A percentile compares a stretch with the other conserved stretches of the same genome.
phyloP scores from a whole-genome alignment of 2,888 invertebrate species.

The Willowsia nigromaculata region DNA sequence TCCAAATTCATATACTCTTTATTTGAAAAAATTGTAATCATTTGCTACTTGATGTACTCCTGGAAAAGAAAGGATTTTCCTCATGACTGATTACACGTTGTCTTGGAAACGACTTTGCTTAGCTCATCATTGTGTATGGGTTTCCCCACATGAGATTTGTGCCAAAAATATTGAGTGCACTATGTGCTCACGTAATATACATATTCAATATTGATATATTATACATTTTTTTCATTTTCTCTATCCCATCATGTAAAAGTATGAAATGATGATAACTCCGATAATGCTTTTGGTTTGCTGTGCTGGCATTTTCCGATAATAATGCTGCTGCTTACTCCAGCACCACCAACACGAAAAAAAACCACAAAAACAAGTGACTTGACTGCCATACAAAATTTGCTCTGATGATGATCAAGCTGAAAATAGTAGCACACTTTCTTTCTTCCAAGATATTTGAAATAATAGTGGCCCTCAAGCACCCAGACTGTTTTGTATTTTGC shows the following conservation, averaged over 20 bases:
- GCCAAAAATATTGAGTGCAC: no score
- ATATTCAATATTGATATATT: no score
- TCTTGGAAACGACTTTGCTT: not conserved
- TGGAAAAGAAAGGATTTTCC: constrained; percentile 27
- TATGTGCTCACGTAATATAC: no score
- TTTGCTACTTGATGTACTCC: not conserved
- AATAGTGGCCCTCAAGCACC: constrained; percentile 39
- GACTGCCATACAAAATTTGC: not conserved
- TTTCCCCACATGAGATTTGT: no score
- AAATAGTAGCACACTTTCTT: no score
- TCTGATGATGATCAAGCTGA: not conserved
- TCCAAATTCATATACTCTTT: no score
- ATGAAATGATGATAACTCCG: not conserved
- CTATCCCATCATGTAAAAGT: not conserved
- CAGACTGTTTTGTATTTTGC: not conserved
- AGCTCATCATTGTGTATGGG: not conserved
- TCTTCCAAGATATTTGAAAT: no score
- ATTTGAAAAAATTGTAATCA: no score
- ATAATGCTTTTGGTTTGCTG: constrained; percentile 29
- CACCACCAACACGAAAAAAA: not conserved
- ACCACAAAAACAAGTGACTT: not conserved
- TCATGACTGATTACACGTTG: not conserved
- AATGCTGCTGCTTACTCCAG: not conserved
- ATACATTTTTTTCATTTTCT: not conserved
- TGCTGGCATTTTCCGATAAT: constrained; percentile 24